A percentile compares a stretch with the other conserved stretches of the same genome.
phyloP scores from a whole-genome alignment of 2,888 invertebrate species.

The Protula sp. region DNA sequence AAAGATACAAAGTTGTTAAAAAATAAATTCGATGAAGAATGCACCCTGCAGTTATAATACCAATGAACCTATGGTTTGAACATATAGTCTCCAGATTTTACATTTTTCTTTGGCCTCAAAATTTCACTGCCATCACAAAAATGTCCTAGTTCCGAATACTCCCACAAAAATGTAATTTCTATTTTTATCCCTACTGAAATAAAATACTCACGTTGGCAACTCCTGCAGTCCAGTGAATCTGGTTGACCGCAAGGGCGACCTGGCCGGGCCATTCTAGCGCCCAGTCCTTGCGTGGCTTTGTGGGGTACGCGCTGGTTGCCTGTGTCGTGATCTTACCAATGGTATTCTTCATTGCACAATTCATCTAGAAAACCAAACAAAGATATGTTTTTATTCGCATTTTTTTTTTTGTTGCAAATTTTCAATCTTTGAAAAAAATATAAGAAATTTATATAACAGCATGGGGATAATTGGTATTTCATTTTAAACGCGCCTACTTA shows the following conservation, averaged over 20 bases:
- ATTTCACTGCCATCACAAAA: no score
- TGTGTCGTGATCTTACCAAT: conserved; percentile 37
- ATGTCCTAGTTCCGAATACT: no score
- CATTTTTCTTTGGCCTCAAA: no score
- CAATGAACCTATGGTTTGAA: not conserved
- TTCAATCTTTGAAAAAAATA: not conserved
- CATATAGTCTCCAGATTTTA: no score
- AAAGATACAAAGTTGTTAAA: no score
- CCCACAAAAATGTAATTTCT: no score
- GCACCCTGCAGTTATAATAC: not conserved
- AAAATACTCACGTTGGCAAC: conserved; percentile 41
- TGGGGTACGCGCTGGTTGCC: conserved; percentile 42
- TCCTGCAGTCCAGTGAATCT: conserved; percentile 52
- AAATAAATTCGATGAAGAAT: no score
- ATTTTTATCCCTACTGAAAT: no score
- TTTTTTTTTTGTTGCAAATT: not conserved
- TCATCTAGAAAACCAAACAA: conserved; percentile 36
- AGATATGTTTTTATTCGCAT: no score
- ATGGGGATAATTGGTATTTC: no score
- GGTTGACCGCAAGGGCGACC: conserved; percentile 50
- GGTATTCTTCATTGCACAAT: conserved; percentile 51
- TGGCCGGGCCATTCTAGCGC: conserved; percentile 53
- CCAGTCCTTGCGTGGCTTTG: conserved; percentile 44
- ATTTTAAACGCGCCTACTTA: conserved; percentile 16
- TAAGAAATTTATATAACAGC: no score